These are phyloP conservation scores for Dryadula phaetusa DNA, from an alignment of 2,888 invertebrate species.

Conservation along the genomic window DNA sequence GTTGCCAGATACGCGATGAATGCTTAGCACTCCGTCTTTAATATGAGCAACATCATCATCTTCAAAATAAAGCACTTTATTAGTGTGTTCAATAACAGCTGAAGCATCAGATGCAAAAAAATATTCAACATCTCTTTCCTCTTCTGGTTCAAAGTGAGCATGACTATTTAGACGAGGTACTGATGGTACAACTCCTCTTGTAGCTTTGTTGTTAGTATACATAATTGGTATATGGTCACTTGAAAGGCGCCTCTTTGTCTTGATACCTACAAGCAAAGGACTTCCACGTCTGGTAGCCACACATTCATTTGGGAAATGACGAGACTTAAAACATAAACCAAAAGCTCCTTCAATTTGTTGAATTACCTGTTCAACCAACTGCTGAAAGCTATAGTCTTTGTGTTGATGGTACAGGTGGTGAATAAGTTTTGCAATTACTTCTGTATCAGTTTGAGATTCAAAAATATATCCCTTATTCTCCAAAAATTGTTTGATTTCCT, in stretches of 20 bases:
- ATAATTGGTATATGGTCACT: constrained; percentile 99
- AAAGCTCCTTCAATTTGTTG: constrained; percentile 99
- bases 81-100: constrained; percentile 99
- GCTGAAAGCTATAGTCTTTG: constrained; percentile 95
- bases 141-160: constrained; percentile 95
- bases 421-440: constrained; percentile 98
- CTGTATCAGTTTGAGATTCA: constrained; percentile 99
- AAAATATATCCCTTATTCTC: constrained; percentile 95
- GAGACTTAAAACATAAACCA: constrained; percentile 98
- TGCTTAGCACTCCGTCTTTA: constrained; percentile 95
- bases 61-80: constrained; percentile 99
- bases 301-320: constrained; percentile 97
- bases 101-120: constrained; percentile 99
- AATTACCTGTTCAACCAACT: constrained; percentile 97
- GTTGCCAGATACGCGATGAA: constrained; percentile 91
- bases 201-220: constrained; percentile 86
- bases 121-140: constrained; percentile 97
- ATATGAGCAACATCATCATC: constrained; percentile 98
- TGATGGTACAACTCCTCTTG: constrained; percentile 85
- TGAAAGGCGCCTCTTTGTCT: constrained; percentile 95
- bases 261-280: constrained; percentile 98
- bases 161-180: constrained; percentile 93
- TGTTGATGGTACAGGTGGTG: constrained; percentile 96
- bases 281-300: constrained; percentile 98
- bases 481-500: constrained; percentile 96